Percentiles rank a stretch among this genome's conserved stretches.
phyloP scores from a whole-genome alignment of 1,140 invertebrate species.

The Aporrectodea caliginosa region DNA sequence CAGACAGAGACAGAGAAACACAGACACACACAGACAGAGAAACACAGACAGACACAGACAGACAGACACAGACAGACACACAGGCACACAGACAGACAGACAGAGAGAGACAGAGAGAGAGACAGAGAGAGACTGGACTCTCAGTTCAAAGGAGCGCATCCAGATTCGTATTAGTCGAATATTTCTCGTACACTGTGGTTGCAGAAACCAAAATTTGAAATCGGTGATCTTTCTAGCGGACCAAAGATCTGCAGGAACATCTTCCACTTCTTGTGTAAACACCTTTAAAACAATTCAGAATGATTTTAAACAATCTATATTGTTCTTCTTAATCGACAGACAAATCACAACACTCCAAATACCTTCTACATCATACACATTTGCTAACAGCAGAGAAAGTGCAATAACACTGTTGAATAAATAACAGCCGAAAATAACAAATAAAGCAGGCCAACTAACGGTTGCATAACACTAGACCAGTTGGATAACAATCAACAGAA shows the following conservation, averaged over 20 bases:
- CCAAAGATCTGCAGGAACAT: neutral
- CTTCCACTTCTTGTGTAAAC: neutral
- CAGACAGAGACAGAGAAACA: no score
- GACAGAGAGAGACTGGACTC: no score
- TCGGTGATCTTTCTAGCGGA: neutral
- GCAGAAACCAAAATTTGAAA: neutral
- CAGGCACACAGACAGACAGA: no score
- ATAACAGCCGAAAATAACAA: neutral
- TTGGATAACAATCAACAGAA: neutral
- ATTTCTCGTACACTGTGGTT: no score
- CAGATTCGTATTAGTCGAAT: no score
- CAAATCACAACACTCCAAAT: neutral
- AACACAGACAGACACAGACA: no score
- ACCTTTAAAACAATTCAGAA: no score
- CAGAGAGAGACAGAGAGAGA: no score
- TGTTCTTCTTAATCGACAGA: neutral
- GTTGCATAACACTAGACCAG: neutral
- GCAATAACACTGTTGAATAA: neutral
- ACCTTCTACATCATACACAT: neutral
- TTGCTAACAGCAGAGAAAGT: neutral
- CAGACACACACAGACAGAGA: no score
- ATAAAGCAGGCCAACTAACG: neutral
- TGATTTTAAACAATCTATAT: no score
- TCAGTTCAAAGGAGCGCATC: no score
- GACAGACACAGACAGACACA: no score